Evolutionary conservation across 2,797 vertebrate genomes (phyloP), one percentile per base, ranked within the genome.

Genomic region (Lithobates pipiens): DNA sequence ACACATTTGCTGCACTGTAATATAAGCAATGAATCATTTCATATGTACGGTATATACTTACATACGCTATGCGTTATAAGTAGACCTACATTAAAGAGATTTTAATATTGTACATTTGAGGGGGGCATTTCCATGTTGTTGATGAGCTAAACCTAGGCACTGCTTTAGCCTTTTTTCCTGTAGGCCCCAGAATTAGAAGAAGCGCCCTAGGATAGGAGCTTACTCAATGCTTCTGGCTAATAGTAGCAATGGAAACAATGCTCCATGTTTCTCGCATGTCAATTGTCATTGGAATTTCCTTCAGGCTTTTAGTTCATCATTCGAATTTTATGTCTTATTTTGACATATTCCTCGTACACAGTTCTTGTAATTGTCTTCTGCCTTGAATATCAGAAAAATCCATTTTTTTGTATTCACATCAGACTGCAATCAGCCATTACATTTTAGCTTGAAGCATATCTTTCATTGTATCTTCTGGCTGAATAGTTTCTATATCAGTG

Each of bases 241-340:
- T 3, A 81, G 79, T 32, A 72, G 16, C 50, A 16, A 36, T 34
- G 34, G 15, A 39, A 61, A 81, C 46, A 72, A 36, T 4, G 29
- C 29, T 71, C n/a, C 25, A 71, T 54, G 25, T 18, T 72, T 61
- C 70, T 36, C 68, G 11, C 69, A 36, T 61, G 42, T 57, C 78
- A 71, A 71, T 23, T 39, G 79, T 72, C 79, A 72, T n/a, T 18
- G n/a, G n/a, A 72, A 27, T 25, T 80, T 72, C 29, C 79, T 72
- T 25, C 50, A 81, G 79, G 68, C 46, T 72, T 81, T 71, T 15
- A 71, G 70, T 72, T 57, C 25, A 61, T 81, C 21, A 72, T 72
- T 23, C 39, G 46, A 57, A 16, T 32, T 6, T 39, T 44, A 21
- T 65, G 44, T 80, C 67, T 54, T 68, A 34, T 44, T 44, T 57